Conservation (phyloP, 92 coral and sea anemone species). For the Chrysogorgia sp. region DNA sequence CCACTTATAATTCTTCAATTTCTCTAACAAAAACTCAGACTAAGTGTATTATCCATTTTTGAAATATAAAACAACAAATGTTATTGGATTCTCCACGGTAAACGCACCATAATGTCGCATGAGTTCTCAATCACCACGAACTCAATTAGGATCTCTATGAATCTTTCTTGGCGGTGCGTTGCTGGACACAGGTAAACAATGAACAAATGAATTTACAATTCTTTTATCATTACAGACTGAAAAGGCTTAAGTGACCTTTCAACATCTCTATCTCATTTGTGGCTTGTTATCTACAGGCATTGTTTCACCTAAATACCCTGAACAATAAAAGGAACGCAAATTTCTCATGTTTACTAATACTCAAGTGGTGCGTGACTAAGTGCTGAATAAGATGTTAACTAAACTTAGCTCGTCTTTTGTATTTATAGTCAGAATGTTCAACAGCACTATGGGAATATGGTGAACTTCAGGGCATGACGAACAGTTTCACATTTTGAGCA, state of each 20-base stretch:
- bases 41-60: background rate
- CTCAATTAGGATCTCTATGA: too few relatives aligned
- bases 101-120: too few relatives aligned
- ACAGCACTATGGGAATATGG: too few relatives aligned
- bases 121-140: too few relatives aligned
- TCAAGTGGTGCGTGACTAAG: background rate
- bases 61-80: too few relatives aligned
- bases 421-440: too few relatives aligned
- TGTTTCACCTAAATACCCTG: background rate
- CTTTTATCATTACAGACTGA: constrained; percentile 11
- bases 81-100: too few relatives aligned
- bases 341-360: background rate
- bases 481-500: background rate
- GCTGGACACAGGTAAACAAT: background rate
- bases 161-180: too few relatives aligned
- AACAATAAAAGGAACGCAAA: background rate
- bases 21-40: too few relatives aligned
- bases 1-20: too few relatives aligned
- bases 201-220: background rate
- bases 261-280: background rate
- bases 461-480: too few relatives aligned
- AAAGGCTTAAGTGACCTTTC: constrained; percentile 7
- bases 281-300: background rate
- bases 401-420: too few relatives aligned
- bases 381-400: background rate